Base-by-base conservation (phyloP, 2,888 invertebrate genomes). In the Heliconius ismenius region DNA sequence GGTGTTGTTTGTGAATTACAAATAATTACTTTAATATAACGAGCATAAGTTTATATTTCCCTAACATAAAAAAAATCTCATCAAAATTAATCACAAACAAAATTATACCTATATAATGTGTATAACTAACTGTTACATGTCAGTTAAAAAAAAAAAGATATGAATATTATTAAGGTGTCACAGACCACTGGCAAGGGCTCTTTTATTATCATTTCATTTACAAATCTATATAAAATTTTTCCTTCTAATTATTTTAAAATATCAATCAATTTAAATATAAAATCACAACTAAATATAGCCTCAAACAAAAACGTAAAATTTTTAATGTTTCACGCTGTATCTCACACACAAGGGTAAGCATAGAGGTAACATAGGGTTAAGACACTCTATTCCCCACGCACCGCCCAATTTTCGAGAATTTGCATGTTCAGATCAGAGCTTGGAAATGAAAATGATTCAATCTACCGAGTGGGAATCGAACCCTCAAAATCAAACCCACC, bases 151-250 rank as follows among this genome's bases (percentile, higher is more conserved):
- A 73, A 72, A 60, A 72, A 60, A 69, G 2, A 28, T 49, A 73
- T 60, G 65, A 70, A 60, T 67, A 76, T 70, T 67, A 49, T 58
- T 73, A 65, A 69, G 65, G n/a, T 76, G 73, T 78, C 75, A 79
- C 78, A 77, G 78, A 78, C 62, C 65, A 79, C 72, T 78, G 80
- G 80, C 79, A 80, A 80, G 80, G 72, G 43, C 62, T 75, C 28
- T 58, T 64, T 39, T 49, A 58, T 60, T 64, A 75, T 68, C 15
- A 69, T 75, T 49, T 74, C 63, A 75, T 73, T 70, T 43, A 76
- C 32, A 73, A 24, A 28, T 68, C 21, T 62, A 67, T 67, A 76
- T 54, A 74, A 74, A 73, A 32, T 2, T 69, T 69, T 70, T 76
- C 62, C 32, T 24, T 75, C 72, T 24, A 72, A 62, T 63, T 73